Evolutionary conservation across 2,797 vertebrate genomes (phyloP), one percentile per base, ranked within the genome.

Genomic region (Macropus fuliginosus): DNA sequence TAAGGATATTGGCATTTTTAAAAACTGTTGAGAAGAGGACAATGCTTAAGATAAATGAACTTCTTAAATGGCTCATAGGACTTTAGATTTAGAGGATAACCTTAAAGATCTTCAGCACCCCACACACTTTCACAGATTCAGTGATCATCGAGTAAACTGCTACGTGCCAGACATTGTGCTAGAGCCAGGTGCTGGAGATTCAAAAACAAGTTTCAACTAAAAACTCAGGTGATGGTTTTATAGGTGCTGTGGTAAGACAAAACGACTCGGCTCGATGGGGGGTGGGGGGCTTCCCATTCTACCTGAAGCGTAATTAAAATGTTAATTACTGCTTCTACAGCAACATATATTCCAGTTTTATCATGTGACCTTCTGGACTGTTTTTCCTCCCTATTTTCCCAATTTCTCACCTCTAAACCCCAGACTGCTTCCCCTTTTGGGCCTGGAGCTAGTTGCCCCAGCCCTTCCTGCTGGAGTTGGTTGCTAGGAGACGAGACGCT

Each of bases 401-500:
- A 92, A 50, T 94, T 91, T n/a, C 90, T 96, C n/a, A 2, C 21
- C 24, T 55, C n/a, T 59, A 56, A 11, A 55, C 54, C 93, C 62
- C 14, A 46, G 18, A 55, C 90, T 1, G 0, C n/a, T 55, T 34
- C 14, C 10, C 62, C 92, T 96, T 90, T 54, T 62, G 91, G 56
- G 94, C 18, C 66, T 56, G 1, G 6, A 21, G 24, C n/a, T 40
- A 34, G 93, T 92, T 92, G 89, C 50, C 54, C 55, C 92, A 62
- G 66, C 91, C 31, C 91, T 0, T 56, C 16, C 5, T 5, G 2
- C 0, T 54, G 28, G 28, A 66, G 56, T 0, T 90, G 93, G 99
- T 99, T 98, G 98, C 99, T 97, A 95, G 50, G 99, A 98, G 98
- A 99, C 99, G 55, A 81, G 98, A 99, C 98, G 99, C 99, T 56